Conservation (phyloP, 2,888 invertebrate species). For the Drosophila rubida region DNA sequence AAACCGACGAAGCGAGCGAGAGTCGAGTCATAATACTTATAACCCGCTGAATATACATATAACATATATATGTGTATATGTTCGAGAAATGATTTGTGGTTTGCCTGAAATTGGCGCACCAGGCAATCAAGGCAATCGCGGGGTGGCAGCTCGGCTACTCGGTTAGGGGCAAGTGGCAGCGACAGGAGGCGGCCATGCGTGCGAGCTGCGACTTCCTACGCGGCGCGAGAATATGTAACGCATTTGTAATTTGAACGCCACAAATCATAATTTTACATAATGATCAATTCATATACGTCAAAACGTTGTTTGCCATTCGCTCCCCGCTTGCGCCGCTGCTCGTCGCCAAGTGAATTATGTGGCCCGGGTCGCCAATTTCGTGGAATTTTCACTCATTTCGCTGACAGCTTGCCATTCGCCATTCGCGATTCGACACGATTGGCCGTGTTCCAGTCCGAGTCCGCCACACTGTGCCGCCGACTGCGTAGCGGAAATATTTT, state of each 20-base stretch:
- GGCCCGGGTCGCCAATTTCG: slow-evolving; percentile 45
- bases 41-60: slow-evolving; percentile 42
- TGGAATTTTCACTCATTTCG: slow-evolving; percentile 39
- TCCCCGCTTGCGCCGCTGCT: neutral
- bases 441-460: slow-evolving; percentile 22
- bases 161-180: slow-evolving; percentile 5
- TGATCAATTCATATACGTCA: slow-evolving; percentile 81
- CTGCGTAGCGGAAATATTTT: slow-evolving; percentile 39
- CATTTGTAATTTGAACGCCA: slow-evolving; percentile 79
- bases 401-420: slow-evolving; percentile 25
- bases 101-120: slow-evolving; percentile 63
- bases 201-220: slow-evolving; percentile 51
- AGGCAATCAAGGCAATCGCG: slow-evolving; percentile 3
- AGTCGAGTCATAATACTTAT: slow-evolving; percentile 42
- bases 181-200: slow-evolving; percentile 29
- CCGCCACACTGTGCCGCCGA: neutral
- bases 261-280: slow-evolving; percentile 81
- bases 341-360: slow-evolving; percentile 58
- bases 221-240: slow-evolving; percentile 58
- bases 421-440: slow-evolving; percentile 32
- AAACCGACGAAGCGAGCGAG: slow-evolving; percentile 22
- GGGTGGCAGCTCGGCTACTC: neutral
- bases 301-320: slow-evolving; percentile 49
- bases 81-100: slow-evolving; percentile 69
- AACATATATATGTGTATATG: too few species aligned